These are phyloP conservation scores for Palythoa grandis DNA, from an alignment of 92 coral and sea anemone species.

Conservation along the genomic window DNA sequence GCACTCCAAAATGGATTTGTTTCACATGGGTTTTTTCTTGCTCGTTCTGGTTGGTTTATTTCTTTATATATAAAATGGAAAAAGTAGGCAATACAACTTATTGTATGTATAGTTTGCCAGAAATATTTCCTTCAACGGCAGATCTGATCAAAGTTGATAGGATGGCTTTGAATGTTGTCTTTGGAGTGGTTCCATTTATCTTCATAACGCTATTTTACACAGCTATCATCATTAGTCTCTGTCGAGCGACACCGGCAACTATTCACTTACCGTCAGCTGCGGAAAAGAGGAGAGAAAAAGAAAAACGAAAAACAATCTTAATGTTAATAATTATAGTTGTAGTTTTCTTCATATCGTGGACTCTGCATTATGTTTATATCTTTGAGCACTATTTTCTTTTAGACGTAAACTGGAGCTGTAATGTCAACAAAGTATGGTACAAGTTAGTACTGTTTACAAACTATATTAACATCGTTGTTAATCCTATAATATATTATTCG, in stretches of 20 bases:
- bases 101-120: not conserved
- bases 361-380: not conserved
- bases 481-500: conserved; percentile 16
- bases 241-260: not conserved
- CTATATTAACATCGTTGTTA: not conserved
- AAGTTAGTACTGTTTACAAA: not conserved
- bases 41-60: not conserved
- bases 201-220: not conserved
- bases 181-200: not conserved
- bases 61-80: not conserved
- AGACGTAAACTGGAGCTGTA: not conserved
- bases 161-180: not conserved
- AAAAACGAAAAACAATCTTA: not conserved
- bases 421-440: not conserved
- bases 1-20: not conserved
- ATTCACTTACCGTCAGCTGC: conserved; percentile 4
- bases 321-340: not conserved
- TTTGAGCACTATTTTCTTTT: not conserved
- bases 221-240: not conserved
- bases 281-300: not conserved
- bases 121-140: not conserved
- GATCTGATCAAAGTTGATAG: not conserved
- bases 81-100: not conserved
- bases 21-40: conserved; percentile 17
- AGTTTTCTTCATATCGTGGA: conserved; percentile 1